Evolutionary conservation across 2,888 invertebrate genomes (phyloP), one percentile per base, ranked within the genome.

Genomic region (Anthophora plumipes): DNA sequence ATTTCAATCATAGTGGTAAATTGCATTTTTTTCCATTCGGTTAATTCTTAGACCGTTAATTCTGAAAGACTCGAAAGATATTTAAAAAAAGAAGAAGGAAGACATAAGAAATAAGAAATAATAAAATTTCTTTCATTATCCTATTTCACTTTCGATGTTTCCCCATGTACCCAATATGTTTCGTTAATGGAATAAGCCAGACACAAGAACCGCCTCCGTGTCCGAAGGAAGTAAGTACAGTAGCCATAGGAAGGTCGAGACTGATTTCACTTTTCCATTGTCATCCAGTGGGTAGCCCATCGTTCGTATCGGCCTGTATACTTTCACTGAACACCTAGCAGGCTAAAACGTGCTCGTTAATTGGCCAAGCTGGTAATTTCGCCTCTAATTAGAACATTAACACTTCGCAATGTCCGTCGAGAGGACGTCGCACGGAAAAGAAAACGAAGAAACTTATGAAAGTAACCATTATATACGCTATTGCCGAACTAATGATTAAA

Each of bases 261-360:
- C 78, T 31, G 86, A 87, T 90, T 91, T 91, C 90, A 89, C 91
- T 90, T 90, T 89, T 89, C 87, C 77, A 90, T 90, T 87, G 90
- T 90, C 84, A 83, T 83, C 79, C 59, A 37, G 41, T 61, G 75
- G 71, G 81, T 55, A 70, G 75, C 75, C 54, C 75, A 63, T 72
- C 75, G 64, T 73, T 68, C 73, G 72, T 69, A 67, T 63, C 70
- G 79, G 79, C 76, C 80, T 70, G 43, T 69, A 64, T 68, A 90
- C 89, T 90, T 90, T 90, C 90, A 80, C 88, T 85, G 64, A 73
- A 83, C 76, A 71, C 50, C 31, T 31, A 31, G 54, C 64, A 48
- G 68, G 70, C 75, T 80, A 57, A 70, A 84, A 84, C 74, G 43
- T 59, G 57, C 70, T 17, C 55, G 69, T 83, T 85, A 85, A 85